Evolutionary conservation across 2,888 invertebrate species (phyloP).

Genomic region (Drosophila bunnanda): DNA sequence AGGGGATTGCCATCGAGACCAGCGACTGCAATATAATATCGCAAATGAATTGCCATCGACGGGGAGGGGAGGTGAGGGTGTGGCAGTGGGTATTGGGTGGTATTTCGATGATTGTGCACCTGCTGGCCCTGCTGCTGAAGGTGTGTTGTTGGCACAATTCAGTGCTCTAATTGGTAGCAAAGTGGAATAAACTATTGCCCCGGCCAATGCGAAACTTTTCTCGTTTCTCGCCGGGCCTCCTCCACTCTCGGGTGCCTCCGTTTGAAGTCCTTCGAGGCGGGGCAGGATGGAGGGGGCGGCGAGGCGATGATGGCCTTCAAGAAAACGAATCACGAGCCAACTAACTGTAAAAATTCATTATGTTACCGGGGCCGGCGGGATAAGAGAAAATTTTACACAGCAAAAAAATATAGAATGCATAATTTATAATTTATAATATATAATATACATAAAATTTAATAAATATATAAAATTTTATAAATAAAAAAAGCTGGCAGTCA

Average conservation of each 20-base stretch:
- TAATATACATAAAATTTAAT: neutral
- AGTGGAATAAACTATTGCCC: slow-evolving; percentile 43
- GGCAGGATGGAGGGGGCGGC: neutral
- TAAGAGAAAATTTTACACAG: neutral
- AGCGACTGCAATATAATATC: slow-evolving; percentile 55
- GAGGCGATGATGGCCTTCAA: slow-evolving; percentile 25
- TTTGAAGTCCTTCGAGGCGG: slow-evolving; percentile 22
- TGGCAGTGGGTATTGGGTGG: slow-evolving; percentile 39
- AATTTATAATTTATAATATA: neutral
- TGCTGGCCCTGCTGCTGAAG: slow-evolving; percentile 9
- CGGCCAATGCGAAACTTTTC: slow-evolving; percentile 44
- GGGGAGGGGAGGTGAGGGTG: neutral
- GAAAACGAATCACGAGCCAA: slow-evolving; percentile 73
- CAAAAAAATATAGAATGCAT: neutral
- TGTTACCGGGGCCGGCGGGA: slow-evolving; percentile 22
- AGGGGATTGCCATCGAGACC: slow-evolving; percentile 51
- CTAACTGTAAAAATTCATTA: slow-evolving; percentile 73
- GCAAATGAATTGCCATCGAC: slow-evolving; percentile 56
- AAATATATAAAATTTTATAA: neutral
- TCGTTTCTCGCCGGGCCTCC: neutral
- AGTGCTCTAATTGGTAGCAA: slow-evolving; percentile 66
- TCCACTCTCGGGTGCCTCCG: neutral
- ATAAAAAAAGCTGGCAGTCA: too few relatives aligned
- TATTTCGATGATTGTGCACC: slow-evolving; percentile 44
- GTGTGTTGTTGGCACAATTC: slow-evolving; percentile 31